Conservation (phyloP, 2,888 invertebrate species). For the Conomelus anceps region DNA sequence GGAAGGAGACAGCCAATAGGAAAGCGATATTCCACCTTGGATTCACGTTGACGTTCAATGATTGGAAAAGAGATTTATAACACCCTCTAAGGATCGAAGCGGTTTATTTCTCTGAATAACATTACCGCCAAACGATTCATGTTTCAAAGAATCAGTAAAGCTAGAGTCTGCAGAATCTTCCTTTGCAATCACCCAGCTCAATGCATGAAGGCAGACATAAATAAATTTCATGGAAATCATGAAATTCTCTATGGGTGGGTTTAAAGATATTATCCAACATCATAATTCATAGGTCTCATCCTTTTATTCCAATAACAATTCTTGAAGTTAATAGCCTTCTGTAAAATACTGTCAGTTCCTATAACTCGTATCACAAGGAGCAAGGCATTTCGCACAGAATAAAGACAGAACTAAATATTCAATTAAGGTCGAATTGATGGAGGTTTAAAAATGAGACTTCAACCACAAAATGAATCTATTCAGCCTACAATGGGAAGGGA, state of each 20-base stretch:
- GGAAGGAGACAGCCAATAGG: not conserved
- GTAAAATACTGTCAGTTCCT: too few relatives aligned
- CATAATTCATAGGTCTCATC: too few relatives aligned
- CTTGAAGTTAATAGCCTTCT: too few relatives aligned
- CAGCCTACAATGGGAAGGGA: too few relatives aligned
- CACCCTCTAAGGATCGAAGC: not conserved
- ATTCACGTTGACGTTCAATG: not conserved
- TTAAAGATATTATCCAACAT: too few relatives aligned
- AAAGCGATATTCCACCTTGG: not conserved
- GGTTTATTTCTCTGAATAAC: not conserved
- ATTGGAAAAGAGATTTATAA: not conserved
- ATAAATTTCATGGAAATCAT: not conserved
- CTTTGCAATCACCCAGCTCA: not conserved
- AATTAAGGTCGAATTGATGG: too few relatives aligned
- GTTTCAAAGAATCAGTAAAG: not conserved
- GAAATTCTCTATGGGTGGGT: not conserved
- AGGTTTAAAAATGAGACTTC: too few relatives aligned
- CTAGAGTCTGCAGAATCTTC: not conserved
- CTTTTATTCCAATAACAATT: too few relatives aligned
- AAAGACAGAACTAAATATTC: too few relatives aligned
- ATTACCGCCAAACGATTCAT: not conserved
- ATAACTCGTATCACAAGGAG: too few relatives aligned
- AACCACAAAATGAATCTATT: too few relatives aligned
- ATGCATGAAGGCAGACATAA: not conserved
- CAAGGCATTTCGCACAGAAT: too few relatives aligned